phyloP scores from a whole-genome alignment of 2,113 vertebrate species.

The Nannobrachium achirus region DNA sequence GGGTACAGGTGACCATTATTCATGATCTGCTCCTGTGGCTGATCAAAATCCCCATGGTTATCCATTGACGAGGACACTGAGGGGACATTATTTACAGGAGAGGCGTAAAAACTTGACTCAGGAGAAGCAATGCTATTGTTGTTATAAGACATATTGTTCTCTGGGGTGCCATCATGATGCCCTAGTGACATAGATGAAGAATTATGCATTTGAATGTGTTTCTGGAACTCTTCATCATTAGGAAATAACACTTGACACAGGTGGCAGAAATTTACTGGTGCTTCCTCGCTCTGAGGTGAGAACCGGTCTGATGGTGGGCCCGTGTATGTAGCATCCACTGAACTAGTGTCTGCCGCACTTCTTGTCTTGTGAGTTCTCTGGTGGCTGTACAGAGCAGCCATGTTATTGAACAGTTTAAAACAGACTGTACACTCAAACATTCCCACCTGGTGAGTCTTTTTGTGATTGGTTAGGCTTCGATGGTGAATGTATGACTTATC shows the following conservation, averaged over 20 bases:
- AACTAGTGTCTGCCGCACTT: slow-evolving; percentile 34
- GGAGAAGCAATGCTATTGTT: slow-evolving; percentile 63
- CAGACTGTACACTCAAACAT: slow-evolving; percentile 87
- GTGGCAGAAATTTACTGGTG: slow-evolving; percentile 75
- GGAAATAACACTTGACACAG: slow-evolving; percentile 79
- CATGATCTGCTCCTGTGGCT: slow-evolving; percentile 57
- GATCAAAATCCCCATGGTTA: slow-evolving; percentile 76
- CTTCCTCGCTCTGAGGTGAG: slow-evolving; percentile 63
- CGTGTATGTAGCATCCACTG: slow-evolving; percentile 26
- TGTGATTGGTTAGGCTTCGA: slow-evolving; percentile 89
- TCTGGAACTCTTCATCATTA: slow-evolving; percentile 76
- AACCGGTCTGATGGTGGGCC: slow-evolving; percentile 52
- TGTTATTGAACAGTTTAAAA: slow-evolving; percentile 86
- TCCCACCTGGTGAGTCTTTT: slow-evolving; percentile 87
- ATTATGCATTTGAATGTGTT: slow-evolving; percentile 82
- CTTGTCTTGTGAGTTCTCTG: slow-evolving; percentile 83
- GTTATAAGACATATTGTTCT: slow-evolving; percentile 64
- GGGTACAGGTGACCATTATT: slow-evolving; percentile 75
- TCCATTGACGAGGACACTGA: slow-evolving; percentile 74
- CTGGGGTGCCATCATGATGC: slow-evolving; percentile 56
- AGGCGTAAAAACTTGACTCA: slow-evolving; percentile 64
- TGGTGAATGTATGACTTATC: slow-evolving; percentile 89
- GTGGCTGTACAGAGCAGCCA: slow-evolving; percentile 89
- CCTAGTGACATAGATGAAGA: slow-evolving; percentile 74
- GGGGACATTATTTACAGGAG: slow-evolving; percentile 76